These are phyloP conservation scores for Saccopteryx bilineata DNA, from an alignment of 2,113 vertebrate genomes.

Conservation along the genomic window DNA sequence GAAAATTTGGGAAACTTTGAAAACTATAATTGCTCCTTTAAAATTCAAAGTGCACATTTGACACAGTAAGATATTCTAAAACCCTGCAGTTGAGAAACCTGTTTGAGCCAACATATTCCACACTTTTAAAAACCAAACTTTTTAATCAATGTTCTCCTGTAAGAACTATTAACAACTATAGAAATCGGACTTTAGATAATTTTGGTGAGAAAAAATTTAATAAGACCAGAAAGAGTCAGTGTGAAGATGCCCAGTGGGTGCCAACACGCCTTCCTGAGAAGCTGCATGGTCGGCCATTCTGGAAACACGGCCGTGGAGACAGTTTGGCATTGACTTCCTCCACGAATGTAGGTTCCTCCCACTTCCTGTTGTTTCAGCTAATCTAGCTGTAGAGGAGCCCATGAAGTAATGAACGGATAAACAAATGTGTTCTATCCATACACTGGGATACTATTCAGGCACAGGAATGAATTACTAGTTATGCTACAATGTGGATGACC, in stretches of 20 bases:
- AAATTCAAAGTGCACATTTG: not conserved
- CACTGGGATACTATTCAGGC: rapidly evolving
- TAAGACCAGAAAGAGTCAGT: not conserved
- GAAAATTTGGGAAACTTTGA: not conserved
- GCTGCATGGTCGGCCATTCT: not conserved
- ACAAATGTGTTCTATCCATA: rapidly evolving
- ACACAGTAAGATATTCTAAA: not conserved
- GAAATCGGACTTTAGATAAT: not conserved
- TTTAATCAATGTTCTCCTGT: not conserved
- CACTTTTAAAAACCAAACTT: not conserved
- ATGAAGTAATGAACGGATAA: not conserved
- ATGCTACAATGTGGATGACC: rapidly evolving
- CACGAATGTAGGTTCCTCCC: no score
- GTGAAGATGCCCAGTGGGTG: rapidly evolving
- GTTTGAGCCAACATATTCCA: not conserved
- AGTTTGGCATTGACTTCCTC: not conserved
- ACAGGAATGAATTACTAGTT: rapidly evolving
- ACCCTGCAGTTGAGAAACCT: not conserved
- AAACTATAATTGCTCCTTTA: not conserved
- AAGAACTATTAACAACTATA: not conserved
- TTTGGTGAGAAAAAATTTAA: not conserved
- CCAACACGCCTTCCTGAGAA: not conserved
- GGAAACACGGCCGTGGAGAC: not conserved
- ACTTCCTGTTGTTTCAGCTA: not conserved
- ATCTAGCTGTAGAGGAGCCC: not conserved